These are phyloP conservation scores for Acanthococcus lagerstroemiae DNA, from an alignment of 2,888 invertebrate species.

Conservation along the genomic window DNA sequence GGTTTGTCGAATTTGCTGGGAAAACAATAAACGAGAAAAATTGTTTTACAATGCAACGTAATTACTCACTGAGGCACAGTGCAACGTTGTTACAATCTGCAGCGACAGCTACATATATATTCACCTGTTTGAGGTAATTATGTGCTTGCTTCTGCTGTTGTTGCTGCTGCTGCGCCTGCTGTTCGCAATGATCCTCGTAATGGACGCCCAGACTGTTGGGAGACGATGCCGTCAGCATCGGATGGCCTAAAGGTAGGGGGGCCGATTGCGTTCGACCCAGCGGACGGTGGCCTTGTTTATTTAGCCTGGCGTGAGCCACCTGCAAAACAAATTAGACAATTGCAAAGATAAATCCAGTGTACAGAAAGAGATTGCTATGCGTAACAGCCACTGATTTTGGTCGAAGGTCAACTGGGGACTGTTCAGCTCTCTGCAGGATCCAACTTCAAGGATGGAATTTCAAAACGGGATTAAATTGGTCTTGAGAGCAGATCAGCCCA, in stretches of 20 bases:
- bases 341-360: neutral
- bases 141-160: slow-evolving; percentile 47
- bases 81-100: neutral
- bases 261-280: slow-evolving; percentile 91
- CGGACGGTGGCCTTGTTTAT: slow-evolving; percentile 65
- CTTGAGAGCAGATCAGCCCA: too few species aligned
- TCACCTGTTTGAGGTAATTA: slow-evolving; percentile 44
- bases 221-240: slow-evolving; percentile 54
- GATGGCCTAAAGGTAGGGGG: slow-evolving; percentile 79
- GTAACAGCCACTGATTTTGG: too few species aligned
- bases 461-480: too few species aligned
- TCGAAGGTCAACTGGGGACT: too few species aligned
- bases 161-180: slow-evolving; percentile 40
- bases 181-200: slow-evolving; percentile 44
- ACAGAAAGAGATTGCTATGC: neutral
- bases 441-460: too few species aligned
- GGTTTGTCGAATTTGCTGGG: slow-evolving; percentile 76
- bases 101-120: neutral
- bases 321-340: slow-evolving; percentile 31
- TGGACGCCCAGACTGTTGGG: slow-evolving; percentile 43
- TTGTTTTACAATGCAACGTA: neutral
- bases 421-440: too few species aligned
- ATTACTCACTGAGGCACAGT: too few species aligned
- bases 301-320: slow-evolving; percentile 56
- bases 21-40: neutral